Evolutionary conservation across 2,888 invertebrate species (phyloP), one percentile per base, ranked within the genome.

Genomic region (Pammene aurita): DNA sequence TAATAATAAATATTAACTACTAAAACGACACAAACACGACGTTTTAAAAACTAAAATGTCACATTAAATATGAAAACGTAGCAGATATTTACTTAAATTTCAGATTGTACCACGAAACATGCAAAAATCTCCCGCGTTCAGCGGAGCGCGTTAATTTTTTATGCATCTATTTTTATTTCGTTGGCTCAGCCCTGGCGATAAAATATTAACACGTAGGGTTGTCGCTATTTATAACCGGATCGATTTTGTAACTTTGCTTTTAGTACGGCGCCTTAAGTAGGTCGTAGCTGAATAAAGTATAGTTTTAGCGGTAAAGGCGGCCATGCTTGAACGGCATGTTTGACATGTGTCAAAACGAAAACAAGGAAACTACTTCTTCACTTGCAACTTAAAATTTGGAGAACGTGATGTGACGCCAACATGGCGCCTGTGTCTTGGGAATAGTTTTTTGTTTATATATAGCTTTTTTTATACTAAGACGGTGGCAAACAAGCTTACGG

Each of bases 161-260:
- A 68, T 64, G 57, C 35, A 50, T 57, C 68, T 68, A 63, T 68
- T 68, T 68, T 68, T 52, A 66, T 66, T 61, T 42, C 62, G 57
- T 52, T 60, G 50, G 46, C 67, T 76, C 77, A 78, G 65, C 75
- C 78, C 77, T 79, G 68, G 44, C 44, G 68, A 67, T 78, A 65
- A 78, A 78, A 72, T 77, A 78, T 79, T 75, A 73, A 77, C 60
- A 64, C 13, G 16, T 67, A 77, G 75, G 78, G 78, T 61, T 75
- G 74, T 55, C 72, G 70, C 74, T 78, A 77, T 78, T 78, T 77
- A 74, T 76, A 76, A 71, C n/a, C 41, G 73, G 71, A 77, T 77
- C 77, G 77, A 78, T 78, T 76, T 56, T 61, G 70, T 58, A 73
- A 64, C 46, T 50, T 57, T 71, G 68, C 56, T 50, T 71, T 66